Percentiles rank a stretch among this genome's conserved stretches.
Conservation (phyloP, 2,888 invertebrate species). For the Ornithoptera priamus region DNA sequence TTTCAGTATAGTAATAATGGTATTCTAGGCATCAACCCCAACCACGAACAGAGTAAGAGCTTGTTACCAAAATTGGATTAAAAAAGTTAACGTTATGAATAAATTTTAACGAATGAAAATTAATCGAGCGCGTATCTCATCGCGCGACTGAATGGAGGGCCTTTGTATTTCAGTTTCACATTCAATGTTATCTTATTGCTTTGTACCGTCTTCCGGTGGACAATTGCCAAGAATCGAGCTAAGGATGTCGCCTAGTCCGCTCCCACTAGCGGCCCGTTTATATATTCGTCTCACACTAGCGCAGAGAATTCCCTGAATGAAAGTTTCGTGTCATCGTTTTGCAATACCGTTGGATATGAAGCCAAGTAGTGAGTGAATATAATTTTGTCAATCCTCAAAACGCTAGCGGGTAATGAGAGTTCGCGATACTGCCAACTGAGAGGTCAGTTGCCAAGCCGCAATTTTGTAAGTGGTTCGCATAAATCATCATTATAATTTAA, state of each 20-base stretch:
- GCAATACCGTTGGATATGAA: constrained; percentile 64
- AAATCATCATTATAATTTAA: constrained; percentile 26
- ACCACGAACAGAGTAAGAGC: no score
- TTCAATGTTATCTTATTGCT: constrained; percentile 67
- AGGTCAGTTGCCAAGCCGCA: constrained; percentile 22
- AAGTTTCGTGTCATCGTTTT: constrained; percentile 69
- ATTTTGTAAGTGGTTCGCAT: constrained; percentile 15
- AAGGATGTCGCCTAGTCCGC: constrained; percentile 51
- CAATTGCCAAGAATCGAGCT: constrained; percentile 74
- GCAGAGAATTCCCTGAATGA: constrained; percentile 74
- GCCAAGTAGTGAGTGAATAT: constrained; percentile 70
- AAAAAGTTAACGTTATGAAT: background rate
- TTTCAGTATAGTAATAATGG: no score
- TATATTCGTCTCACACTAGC: constrained; percentile 49
- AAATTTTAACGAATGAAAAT: constrained; percentile 31
- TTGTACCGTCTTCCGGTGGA: constrained; percentile 76
- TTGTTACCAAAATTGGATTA: no score
- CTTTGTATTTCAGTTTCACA: constrained; percentile 72
- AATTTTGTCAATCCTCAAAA: constrained; percentile 56
- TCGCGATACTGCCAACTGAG: constrained; percentile 29
- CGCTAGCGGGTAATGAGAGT: constrained; percentile 44
- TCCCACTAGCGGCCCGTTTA: constrained; percentile 37
- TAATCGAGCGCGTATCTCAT: constrained; percentile 58
- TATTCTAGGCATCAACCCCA: no score
- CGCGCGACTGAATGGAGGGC: constrained; percentile 62